Evolutionary conservation across 1,140 invertebrate genomes (phyloP), one percentile per base, ranked within the genome.

Genomic region (Pygmarrhopalites habei): DNA sequence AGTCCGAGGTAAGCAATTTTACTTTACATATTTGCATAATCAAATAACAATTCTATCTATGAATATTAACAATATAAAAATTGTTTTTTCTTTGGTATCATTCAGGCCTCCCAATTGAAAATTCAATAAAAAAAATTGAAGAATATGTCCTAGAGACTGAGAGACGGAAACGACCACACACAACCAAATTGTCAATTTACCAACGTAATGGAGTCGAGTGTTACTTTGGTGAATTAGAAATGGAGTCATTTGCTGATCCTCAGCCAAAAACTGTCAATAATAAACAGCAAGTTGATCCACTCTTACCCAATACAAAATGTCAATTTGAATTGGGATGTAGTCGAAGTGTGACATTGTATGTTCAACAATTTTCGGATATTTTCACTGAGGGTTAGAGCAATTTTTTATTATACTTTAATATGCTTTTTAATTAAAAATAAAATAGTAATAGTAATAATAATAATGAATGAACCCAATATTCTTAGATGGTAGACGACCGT

Each of bases 101-200:
- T n/a, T n/a, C n/a, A n/a, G n/a, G n/a, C n/a, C n/a, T 71, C n/a
- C 44, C 51, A 1, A 64, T 43, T 46, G 69, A 71, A 44, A 68
- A 68, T 51, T 53, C 17, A 43, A 30, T 67, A 2, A 56, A 43
- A 43, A 65, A 64, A 57, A 62, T 67, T 39, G 69, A 71, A 63
- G 69, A 71, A 41, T 71, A 71, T 47, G 49, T 62, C n/a, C 51
- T 71, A 32, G 69, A 71, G 55, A 71, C 69, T 1, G 69, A 71
- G 41, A 23, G 69, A 21, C 10, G 66, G 41, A 71, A 68, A 60
- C 49, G 62, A 29, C 64, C 69, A 0, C 69, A 71, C 39, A 63
- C 58, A 21, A 71, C 69, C 0, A 65, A 57, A 35, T 58, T 71
- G 0, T 60, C 57, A 23, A 68, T 71, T 44, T 71, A 60, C 49